Evolutionary conservation across 2,888 invertebrate genomes (phyloP), one percentile per base, ranked within the genome.

Genomic region (Dioctria linearis): DNA sequence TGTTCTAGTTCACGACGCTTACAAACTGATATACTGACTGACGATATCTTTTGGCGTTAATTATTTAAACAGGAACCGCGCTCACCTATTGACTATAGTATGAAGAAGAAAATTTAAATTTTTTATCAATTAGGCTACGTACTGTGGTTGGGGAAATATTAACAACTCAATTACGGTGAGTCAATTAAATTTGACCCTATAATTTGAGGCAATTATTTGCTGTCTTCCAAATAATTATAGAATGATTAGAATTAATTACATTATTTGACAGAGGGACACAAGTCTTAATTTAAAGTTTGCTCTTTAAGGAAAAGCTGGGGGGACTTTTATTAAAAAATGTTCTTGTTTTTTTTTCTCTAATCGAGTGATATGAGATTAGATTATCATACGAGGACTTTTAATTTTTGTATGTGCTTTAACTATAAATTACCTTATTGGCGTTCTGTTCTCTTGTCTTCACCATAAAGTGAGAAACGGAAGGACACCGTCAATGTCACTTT

Each of bases 101-200:
- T 63, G 40, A 37, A 8, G 42, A 57, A 11, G 61, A 8, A 76
- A 37, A 76, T 76, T 63, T 76, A 39, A 46, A 76, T 76, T 76
- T 76, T 76, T 76, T 61, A 63, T 76, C 39, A 66, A 66, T 66
- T 66, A 39, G 49, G 39, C 8, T 25, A 25, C 4, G 46, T 42
- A 8, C 42, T 6, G 43, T 6, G 43, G 37, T 39, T 4, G 6
- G 9, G 49, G 3, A 63, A 76, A 49, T n/a, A n/a, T 49, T 37
- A 76, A 76, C 49, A 76, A 76, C 39, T 46, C 61, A 76, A 76
- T 63, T 63, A 76, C 61, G 49, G 43, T 13, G 6, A 46, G 46
- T 5, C 63, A 49, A 76, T 76, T 76, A 73, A 37, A 51, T 63
- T 37, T 11, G 69, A 51, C 51, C 13, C 61, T 61, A 4, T 75